Percentiles rank a stretch among this genome's conserved stretches.
Evolutionary conservation across 2,113 vertebrate species (phyloP).

Genomic region (Ceyx cyanopectus): DNA sequence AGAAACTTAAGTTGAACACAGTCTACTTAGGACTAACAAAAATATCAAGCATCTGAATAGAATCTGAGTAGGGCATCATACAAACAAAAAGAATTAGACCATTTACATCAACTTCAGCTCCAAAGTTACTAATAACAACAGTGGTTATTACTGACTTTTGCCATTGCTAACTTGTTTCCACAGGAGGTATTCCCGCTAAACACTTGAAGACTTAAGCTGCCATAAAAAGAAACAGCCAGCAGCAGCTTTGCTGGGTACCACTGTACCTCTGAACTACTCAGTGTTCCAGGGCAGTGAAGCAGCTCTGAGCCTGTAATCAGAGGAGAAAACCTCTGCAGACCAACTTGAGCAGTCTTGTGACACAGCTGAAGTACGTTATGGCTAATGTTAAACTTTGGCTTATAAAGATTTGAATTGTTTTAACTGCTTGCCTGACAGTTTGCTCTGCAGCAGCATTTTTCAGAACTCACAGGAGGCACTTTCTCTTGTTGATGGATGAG

Average conservation of each 20-base stretch:
- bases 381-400: neutral
- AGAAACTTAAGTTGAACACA: neutral
- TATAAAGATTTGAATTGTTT: neutral
- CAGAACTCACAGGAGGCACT: neutral
- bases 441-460: neutral
- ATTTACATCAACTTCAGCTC: neutral
- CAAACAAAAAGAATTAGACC: neutral
- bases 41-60: neutral
- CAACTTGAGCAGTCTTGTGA: constrained; percentile 17
- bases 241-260: neutral
- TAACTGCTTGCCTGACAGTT: neutral
- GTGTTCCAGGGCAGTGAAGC: neutral
- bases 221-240: neutral
- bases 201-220: neutral
- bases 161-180: neutral
- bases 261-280: neutral
- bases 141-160: neutral
- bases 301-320: neutral
- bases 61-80: neutral
- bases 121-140: neutral
- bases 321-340: neutral
- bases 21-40: neutral
- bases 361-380: neutral
- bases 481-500: neutral
- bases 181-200: neutral